phyloP scores from a whole-genome alignment of 2,888 invertebrate genomes.

The Aphrophora alni region DNA sequence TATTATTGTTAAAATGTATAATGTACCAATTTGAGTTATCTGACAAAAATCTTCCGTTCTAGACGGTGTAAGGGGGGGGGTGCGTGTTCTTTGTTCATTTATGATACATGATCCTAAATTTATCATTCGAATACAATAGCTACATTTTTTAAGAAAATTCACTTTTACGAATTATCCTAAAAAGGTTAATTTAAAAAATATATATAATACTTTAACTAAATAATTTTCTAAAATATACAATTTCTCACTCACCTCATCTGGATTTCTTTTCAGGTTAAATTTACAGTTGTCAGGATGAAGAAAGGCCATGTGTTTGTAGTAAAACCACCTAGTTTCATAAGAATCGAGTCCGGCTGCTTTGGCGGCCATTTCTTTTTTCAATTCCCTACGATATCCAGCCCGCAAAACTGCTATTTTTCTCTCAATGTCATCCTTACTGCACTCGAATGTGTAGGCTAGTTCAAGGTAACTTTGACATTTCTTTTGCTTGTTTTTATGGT shows the following conservation, averaged over 20 bases:
- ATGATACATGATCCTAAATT: too few species aligned
- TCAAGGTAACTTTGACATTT: not conserved
- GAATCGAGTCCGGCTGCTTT: not conserved
- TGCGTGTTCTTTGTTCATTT: too few species aligned
- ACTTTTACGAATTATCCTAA: too few species aligned
- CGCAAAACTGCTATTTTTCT: not conserved
- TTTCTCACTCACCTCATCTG: not conserved
- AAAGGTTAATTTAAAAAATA: too few species aligned
- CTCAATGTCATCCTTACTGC: not conserved
- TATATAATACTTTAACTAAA: too few species aligned
- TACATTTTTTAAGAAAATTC: too few species aligned
- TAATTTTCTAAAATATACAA: too few species aligned
- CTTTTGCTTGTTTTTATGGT: not conserved
- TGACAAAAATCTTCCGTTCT: too few species aligned
- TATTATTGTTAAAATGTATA: too few species aligned
- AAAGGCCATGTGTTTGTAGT: not conserved
- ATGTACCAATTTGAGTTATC: too few species aligned
- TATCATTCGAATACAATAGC: too few species aligned
- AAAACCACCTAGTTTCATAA: not conserved
- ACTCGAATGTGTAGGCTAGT: not conserved
- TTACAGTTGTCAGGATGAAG: not conserved
- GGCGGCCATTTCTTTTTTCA: not conserved
- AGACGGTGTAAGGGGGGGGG: too few species aligned
- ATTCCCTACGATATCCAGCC: not conserved
- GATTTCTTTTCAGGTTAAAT: not conserved